Base-by-base conservation (phyloP, 2,797 vertebrate species). In the Vireo griseus region DNA sequence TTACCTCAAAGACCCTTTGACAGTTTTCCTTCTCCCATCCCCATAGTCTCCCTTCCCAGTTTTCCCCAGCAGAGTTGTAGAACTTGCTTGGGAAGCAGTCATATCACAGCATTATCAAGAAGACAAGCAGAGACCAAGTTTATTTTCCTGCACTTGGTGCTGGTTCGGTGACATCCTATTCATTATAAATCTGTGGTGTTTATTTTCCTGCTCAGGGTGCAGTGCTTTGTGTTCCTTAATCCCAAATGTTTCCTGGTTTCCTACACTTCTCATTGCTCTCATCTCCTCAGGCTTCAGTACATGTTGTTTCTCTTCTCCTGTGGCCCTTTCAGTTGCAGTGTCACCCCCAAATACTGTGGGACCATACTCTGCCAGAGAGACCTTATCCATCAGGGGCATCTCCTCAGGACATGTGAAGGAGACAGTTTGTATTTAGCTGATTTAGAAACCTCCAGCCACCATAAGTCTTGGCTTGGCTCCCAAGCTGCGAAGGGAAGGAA, bases 1-100 rank as follows among this genome's bases (percentile, higher is more conserved):
- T 95, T 94, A 92, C 85, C 90, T 86, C 55, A 73, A 94, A 88
- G 62, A 84, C 58, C 66, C 65, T 86, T 48, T 37, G 65, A 74
- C 42, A 71, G 22, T 79, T 88, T 74, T 89, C 57, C 17, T 87
- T 92, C 24, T 31, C 58, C 31, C 28, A 33, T 51, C 68, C 35
- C 47, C 57, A 67, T 18, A 28, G 47, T 26, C 55, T 66, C 68
- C 22, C 33, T 76, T 82, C 48, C 37, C 67, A 92, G 8, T 55
- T 77, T 94, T 90, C 47, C 65, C 58, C 62, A 74, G 39, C 2
- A 65, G 29, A 62, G 40, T 61, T 71, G 22, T 16, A 66, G 48
- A 39, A 45, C 16, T 54, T 81, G 42, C 62, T 66, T 78, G 48
- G 47, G 71, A 86, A 86, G 28, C 61, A 59, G 31, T 55, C 4